phyloP scores from a whole-genome alignment of 2,888 invertebrate species.

The Deilephila porcellus region DNA sequence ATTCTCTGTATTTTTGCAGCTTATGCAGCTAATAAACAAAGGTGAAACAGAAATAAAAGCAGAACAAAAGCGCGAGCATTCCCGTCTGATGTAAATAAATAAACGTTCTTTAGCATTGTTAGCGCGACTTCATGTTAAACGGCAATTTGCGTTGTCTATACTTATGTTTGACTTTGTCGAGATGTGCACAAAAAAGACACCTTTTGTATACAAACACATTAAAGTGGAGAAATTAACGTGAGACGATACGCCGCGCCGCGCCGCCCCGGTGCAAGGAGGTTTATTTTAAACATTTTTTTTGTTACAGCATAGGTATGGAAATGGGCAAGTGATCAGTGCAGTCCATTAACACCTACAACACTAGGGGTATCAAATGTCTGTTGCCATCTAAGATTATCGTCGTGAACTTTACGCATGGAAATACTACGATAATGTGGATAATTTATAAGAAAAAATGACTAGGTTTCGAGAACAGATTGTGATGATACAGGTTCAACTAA shows the following conservation, averaged over 20 bases:
- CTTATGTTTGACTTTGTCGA: conserved; percentile 30
- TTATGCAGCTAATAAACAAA: conserved; percentile 27
- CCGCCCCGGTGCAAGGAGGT: background rate
- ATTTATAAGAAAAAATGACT: too few species aligned
- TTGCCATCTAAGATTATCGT: too few species aligned
- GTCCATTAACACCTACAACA: too few species aligned
- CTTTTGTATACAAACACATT: conserved; percentile 6
- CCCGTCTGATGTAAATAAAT: conserved; percentile 27
- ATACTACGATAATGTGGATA: too few species aligned
- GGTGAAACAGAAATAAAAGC: conserved; percentile 22
- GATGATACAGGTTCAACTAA: too few species aligned
- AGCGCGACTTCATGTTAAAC: conserved; percentile 33
- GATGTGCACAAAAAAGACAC: conserved; percentile 10
- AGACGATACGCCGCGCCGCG: too few species aligned
- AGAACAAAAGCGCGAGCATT: conserved; percentile 26
- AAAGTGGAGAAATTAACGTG: conserved; percentile 5
- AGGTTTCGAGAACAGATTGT: too few species aligned
- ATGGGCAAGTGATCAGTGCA: too few species aligned
- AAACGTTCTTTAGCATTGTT: conserved; percentile 32
- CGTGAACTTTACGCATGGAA: too few species aligned
- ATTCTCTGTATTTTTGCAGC: background rate
- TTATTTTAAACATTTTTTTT: background rate
- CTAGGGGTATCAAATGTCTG: too few species aligned
- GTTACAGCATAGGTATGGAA: background rate
- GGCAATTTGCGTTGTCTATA: conserved; percentile 33